Percentiles rank a stretch among this genome's conserved stretches.
Evolutionary conservation across 2,888 invertebrate species (phyloP).

Genomic region (Cheilosia grossa): DNA sequence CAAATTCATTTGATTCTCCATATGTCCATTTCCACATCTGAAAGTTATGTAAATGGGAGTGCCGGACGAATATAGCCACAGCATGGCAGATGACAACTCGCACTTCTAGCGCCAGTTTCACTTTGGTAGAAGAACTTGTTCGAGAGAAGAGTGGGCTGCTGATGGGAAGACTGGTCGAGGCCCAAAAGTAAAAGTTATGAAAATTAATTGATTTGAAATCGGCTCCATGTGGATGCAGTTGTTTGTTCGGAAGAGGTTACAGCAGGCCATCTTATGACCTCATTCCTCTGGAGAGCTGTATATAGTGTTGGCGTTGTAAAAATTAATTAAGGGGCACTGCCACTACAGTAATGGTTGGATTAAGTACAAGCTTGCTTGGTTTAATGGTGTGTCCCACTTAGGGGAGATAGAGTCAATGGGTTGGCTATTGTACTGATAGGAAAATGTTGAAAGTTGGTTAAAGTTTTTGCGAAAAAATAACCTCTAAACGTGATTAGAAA

Average conservation of each 20-base stretch:
- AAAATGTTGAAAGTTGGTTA: not conserved
- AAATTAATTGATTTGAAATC: conserved; percentile 50
- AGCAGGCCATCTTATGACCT: conserved; percentile 16
- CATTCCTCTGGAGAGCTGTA: not conserved
- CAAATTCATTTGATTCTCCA: conserved; percentile 31
- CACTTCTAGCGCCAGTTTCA: conserved; percentile 29
- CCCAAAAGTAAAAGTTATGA: conserved; percentile 71
- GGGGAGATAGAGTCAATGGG: not conserved
- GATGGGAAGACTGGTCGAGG: conserved; percentile 13
- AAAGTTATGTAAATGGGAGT: conserved; percentile 74
- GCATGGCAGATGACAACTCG: not conserved
- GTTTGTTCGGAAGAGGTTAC: not conserved
- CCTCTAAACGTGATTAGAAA: no score
- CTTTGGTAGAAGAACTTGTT: conserved; percentile 46
- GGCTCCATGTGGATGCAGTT: not conserved
- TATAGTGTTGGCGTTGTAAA: not conserved
- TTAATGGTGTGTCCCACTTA: conserved; percentile 10
- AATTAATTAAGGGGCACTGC: conserved; percentile 1
- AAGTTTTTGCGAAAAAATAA: not conserved
- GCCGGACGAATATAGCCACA: not conserved
- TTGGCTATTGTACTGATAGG: not conserved
- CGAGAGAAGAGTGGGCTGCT: conserved; percentile 34
- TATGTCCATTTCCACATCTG: conserved; percentile 16
- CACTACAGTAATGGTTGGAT: conserved; percentile 4
- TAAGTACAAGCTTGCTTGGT: not conserved